Percentiles rank a stretch among this genome's conserved stretches.
Evolutionary conservation across 2,888 invertebrate genomes (phyloP).

Genomic region (Unio delphinus): DNA sequence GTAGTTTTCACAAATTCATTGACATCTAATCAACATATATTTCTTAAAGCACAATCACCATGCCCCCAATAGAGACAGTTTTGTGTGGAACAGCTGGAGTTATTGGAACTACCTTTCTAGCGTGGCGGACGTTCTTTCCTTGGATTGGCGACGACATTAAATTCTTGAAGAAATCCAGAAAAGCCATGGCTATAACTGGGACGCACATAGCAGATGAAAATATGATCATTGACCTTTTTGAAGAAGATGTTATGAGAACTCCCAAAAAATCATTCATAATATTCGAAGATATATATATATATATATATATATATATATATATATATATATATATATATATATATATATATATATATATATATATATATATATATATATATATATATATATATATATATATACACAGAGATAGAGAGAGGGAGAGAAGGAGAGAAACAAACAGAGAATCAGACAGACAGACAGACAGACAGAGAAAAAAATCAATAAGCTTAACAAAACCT

Average conservation of each 20-base stretch:
- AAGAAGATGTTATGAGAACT: slow-evolving; percentile 39
- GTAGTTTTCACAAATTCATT: no score
- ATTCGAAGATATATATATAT: slow-evolving; percentile 44
- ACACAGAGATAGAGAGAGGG: no score
- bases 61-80: slow-evolving; percentile 38
- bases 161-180: slow-evolving; percentile 28
- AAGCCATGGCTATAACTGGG: slow-evolving; percentile 6
- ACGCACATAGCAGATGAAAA: slow-evolving; percentile 16
- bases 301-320: no score
- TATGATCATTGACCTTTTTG: slow-evolving; percentile 50
- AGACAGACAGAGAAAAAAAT: no score
- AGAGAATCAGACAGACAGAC: no score
- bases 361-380: no score
- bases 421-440: no score
- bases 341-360: no score
- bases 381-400: no score
- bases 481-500: no score
- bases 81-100: slow-evolving; percentile 45
- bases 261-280: slow-evolving; percentile 55
- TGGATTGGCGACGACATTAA: slow-evolving; percentile 51
- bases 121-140: slow-evolving; percentile 55
- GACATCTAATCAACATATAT: no score
- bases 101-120: slow-evolving; percentile 39
- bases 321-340: no score
- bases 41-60: not conserved